Conservation (phyloP, 1,140 invertebrate genomes). For the Leptopilina boulardi region DNA sequence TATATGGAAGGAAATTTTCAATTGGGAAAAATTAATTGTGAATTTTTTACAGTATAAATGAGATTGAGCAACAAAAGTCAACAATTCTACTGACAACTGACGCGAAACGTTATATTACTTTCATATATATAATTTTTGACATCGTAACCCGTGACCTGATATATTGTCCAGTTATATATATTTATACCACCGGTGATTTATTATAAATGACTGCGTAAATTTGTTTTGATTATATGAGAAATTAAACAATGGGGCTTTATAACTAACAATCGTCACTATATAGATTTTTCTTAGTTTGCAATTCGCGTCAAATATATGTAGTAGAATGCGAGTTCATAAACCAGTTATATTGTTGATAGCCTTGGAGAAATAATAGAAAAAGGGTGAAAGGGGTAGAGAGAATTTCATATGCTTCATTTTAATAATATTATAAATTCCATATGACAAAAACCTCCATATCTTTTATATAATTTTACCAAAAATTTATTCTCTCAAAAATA, state of each 20-base stretch:
- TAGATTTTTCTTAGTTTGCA: slow-evolving; percentile 49
- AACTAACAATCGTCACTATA: slow-evolving; percentile 41
- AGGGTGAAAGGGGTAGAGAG: slow-evolving; percentile 46
- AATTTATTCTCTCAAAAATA: too few relatives aligned
- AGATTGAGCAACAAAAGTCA: slow-evolving; percentile 1
- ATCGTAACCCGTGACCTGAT: slow-evolving; percentile 10
- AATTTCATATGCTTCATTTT: slow-evolving; percentile 38
- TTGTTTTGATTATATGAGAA: slow-evolving; percentile 49
- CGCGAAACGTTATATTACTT: slow-evolving; percentile 12
- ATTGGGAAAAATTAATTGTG: too few relatives aligned
- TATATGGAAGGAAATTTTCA: too few relatives aligned
- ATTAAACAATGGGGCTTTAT: slow-evolving; percentile 49
- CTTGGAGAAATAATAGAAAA: slow-evolving; percentile 46
- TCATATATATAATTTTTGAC: slow-evolving; percentile 1
- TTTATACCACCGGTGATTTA: slow-evolving; percentile 19
- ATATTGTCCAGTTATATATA: slow-evolving; percentile 14
- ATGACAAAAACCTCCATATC: too few relatives aligned
- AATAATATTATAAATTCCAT: too few relatives aligned
- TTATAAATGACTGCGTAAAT: slow-evolving; percentile 37
- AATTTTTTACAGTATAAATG: not conserved
- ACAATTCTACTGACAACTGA: slow-evolving; percentile 4
- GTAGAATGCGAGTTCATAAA: slow-evolving; percentile 42
- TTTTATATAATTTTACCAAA: too few relatives aligned
- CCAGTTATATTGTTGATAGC: slow-evolving; percentile 45
- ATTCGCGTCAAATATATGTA: slow-evolving; percentile 43